A percentile compares a stretch with the other conserved stretches of the same genome.
Evolutionary conservation across 2,113 vertebrate species (phyloP).

Genomic region (Oenanthe oenanthe): DNA sequence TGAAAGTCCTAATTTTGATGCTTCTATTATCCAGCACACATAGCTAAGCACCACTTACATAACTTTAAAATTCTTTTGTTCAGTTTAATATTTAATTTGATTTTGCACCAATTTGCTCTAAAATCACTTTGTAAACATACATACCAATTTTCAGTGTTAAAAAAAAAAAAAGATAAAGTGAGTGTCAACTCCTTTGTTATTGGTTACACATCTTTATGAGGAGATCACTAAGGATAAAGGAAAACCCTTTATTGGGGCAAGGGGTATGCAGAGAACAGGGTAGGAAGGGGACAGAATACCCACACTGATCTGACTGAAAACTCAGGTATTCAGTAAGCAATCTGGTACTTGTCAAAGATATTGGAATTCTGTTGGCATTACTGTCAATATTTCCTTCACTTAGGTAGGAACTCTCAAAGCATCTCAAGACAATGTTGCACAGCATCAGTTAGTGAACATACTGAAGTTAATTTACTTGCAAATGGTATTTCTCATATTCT

Average conservation of each 20-base stretch:
- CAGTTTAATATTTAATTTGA: neutral
- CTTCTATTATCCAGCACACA: neutral
- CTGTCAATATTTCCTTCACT: neutral
- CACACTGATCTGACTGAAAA: neutral
- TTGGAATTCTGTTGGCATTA: neutral
- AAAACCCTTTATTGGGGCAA: neutral
- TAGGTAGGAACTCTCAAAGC: neutral
- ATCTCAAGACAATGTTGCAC: neutral
- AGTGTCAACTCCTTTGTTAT: neutral
- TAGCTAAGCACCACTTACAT: neutral
- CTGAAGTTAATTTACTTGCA: slow-evolving; percentile 31
- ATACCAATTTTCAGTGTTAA: neutral
- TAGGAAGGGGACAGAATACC: neutral
- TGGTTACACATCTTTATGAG: neutral
- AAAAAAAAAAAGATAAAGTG: neutral
- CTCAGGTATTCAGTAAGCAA: neutral
- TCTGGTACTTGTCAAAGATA: neutral
- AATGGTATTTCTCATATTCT: neutral
- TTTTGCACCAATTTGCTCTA: neutral
- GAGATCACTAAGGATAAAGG: neutral
- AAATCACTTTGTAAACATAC: neutral
- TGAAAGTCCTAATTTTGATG: neutral
- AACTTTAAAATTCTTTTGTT: neutral
- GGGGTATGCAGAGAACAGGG: fast-evolving
- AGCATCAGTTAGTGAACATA: neutral